These are phyloP conservation scores for Enteromius thamalakanensis DNA, from an alignment of 2,797 vertebrate genomes.

Conservation along the genomic window DNA sequence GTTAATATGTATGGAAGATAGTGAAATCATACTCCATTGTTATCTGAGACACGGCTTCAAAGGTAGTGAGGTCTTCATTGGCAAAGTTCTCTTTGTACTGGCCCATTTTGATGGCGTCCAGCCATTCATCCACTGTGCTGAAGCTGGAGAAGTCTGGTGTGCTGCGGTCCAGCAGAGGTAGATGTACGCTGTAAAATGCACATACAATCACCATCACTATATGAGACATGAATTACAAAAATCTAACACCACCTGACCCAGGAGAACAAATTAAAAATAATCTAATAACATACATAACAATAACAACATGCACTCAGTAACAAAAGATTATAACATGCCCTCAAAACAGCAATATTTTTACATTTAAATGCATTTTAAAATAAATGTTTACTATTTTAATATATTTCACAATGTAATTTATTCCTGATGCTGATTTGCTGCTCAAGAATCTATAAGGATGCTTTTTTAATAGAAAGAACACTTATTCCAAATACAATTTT, in stretches of 20 bases:
- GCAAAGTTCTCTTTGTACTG: constrained; percentile 96
- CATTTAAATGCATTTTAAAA: background rate
- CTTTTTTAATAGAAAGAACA: background rate
- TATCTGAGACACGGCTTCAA: constrained; percentile 94
- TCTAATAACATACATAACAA: too few species aligned
- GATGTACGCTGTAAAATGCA: constrained; percentile 81
- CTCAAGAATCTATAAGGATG: background rate
- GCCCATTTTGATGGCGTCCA: constrained; percentile 97
- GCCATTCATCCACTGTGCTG: constrained; percentile 93
- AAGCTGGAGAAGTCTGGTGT: constrained; percentile 95
- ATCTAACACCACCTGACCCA: background rate
- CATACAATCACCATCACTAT: constrained; percentile 33
- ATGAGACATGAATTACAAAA: background rate
- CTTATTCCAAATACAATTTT: background rate
- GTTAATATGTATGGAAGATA: constrained; percentile 3
- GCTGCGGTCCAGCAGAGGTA: constrained; percentile 93
- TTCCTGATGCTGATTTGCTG: background rate
- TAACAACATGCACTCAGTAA: background rate
- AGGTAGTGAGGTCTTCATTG: constrained; percentile 87
- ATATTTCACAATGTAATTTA: background rate
- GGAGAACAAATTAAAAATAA: background rate
- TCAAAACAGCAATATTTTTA: background rate
- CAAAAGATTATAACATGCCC: too few species aligned
- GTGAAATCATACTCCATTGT: constrained; percentile 88
- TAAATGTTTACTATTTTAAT: background rate